Conservation (phyloP, 2,113 vertebrate species). For the Heloderma charlesbogerti region DNA sequence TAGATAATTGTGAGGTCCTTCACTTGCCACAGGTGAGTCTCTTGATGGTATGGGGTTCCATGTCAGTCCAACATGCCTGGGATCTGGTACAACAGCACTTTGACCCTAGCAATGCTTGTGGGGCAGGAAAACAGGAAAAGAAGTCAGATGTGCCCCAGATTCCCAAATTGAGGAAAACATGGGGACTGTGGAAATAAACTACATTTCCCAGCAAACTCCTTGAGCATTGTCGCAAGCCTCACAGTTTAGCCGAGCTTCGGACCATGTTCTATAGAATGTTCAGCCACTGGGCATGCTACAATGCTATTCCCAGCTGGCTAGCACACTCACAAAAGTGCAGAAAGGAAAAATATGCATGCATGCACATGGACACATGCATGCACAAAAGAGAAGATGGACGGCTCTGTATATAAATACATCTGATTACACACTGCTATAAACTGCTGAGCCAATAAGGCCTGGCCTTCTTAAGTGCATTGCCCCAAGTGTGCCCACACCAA, state of each 20-base stretch:
- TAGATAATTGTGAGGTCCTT: not conserved
- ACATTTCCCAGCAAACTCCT: not conserved
- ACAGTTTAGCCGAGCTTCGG: not conserved
- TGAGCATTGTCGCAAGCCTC: not conserved
- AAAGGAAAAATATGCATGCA: not conserved
- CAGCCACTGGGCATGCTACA: not conserved
- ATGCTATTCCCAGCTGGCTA: not conserved
- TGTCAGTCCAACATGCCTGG: too few species aligned
- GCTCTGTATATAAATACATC: not conserved
- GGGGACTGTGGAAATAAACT: not conserved
- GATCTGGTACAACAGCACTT: not conserved
- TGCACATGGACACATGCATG: not conserved
- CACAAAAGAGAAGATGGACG: not conserved
- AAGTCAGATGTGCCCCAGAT: not conserved
- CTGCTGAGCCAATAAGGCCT: conserved; percentile 27
- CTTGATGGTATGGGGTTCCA: not conserved
- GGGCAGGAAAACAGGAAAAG: not conserved
- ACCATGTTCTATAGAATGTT: not conserved
- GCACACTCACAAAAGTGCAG: not conserved
- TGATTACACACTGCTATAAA: conserved; percentile 7
- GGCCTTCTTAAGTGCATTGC: conserved; percentile 13
- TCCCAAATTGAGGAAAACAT: not conserved
- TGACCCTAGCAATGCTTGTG: not conserved
- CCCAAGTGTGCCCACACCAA: conserved; percentile 22
- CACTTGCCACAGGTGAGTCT: not conserved